Conservation (phyloP, 2,797 vertebrate genomes). For the Sebastes vulpes region DNA sequence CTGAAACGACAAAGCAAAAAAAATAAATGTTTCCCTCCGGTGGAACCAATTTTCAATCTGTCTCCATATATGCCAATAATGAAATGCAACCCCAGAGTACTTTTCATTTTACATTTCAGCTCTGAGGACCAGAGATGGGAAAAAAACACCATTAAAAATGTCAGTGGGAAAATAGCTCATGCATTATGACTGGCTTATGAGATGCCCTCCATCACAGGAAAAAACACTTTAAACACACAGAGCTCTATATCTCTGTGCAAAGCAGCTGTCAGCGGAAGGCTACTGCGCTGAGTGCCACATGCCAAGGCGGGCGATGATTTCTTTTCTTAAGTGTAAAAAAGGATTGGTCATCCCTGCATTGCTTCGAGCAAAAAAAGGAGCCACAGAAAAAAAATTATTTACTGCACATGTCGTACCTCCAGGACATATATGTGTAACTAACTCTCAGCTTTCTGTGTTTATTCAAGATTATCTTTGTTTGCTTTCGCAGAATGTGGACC, state of each 20-base stretch:
- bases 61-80: conserved; percentile 47
- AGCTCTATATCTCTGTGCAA: conserved; percentile 44
- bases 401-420: neutral
- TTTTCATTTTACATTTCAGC: conserved; percentile 58
- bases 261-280: conserved; percentile 8
- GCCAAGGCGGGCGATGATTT: neutral
- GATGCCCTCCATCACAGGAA: conserved; percentile 50
- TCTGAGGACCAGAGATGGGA: conserved; percentile 16
- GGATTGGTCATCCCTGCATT: conserved; percentile 6
- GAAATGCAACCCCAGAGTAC: conserved; percentile 31
- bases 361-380: neutral
- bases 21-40: neutral
- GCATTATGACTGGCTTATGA: conserved; percentile 54
- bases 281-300: neutral
- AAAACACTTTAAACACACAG: conserved; percentile 58
- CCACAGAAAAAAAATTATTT: neutral
- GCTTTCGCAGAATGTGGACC: neutral
- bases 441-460: neutral
- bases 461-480: neutral
- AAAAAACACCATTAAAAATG: conserved; percentile 49
- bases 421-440: neutral
- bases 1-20: conserved; percentile 78
- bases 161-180: conserved; percentile 56
- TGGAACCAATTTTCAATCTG: conserved; percentile 41
- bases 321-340: conserved; percentile 11